phyloP scores from a whole-genome alignment of 1,140 invertebrate species.

The Lucilia sericata region DNA sequence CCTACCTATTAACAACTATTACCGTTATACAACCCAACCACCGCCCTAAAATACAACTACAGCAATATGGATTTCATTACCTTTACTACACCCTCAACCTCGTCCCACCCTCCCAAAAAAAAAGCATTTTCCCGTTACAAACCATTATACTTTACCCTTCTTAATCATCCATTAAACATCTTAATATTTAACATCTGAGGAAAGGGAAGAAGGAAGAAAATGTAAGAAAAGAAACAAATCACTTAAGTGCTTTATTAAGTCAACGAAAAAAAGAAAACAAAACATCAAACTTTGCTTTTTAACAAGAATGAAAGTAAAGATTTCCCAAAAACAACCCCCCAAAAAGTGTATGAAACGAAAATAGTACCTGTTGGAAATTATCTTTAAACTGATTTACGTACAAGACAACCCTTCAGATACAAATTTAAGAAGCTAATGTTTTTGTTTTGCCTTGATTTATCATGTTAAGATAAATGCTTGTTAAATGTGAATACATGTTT shows the following conservation, averaged over 20 bases:
- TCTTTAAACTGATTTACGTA: not conserved
- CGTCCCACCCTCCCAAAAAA: not conserved
- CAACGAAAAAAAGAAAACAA: not conserved
- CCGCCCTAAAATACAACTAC: no score
- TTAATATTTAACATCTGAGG: slow-evolving; percentile 32
- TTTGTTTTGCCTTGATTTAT: not conserved
- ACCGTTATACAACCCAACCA: not conserved
- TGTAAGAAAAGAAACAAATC: slow-evolving; percentile 33
- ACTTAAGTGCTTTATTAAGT: slow-evolving; percentile 45
- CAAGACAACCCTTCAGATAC: not conserved
- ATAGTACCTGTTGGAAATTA: slow-evolving; percentile 21
- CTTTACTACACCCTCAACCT: not conserved
- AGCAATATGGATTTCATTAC: not conserved
- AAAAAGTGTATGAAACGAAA: not conserved
- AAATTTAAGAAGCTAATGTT: not conserved
- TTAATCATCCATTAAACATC: slow-evolving; percentile 42
- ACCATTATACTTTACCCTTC: not conserved
- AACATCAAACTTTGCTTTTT: not conserved
- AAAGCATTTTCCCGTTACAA: not conserved
- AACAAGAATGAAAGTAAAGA: not conserved
- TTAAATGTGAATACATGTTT: not conserved
- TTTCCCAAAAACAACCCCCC: not conserved
- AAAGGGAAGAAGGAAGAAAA: not conserved
- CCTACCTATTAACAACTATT: not conserved
- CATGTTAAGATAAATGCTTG: not conserved